Evolutionary conservation across 2,797 vertebrate species (phyloP), one percentile per base, ranked within the genome.

Genomic region (Pangasius macronema): DNA sequence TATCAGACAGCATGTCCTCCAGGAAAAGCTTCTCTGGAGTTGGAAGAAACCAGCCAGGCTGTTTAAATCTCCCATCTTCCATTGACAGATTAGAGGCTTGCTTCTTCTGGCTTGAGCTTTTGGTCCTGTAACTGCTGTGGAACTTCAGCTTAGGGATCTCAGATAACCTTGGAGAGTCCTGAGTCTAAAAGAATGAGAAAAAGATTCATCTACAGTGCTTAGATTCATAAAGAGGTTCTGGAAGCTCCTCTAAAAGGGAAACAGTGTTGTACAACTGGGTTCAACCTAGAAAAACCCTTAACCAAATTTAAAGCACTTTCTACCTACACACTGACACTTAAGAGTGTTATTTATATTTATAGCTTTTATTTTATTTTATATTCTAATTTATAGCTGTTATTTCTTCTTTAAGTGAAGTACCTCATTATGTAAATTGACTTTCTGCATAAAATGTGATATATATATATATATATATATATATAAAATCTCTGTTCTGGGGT

Each of bases 1-100:
- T 82, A 65, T 65, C 14, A 79, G 51, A 79, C 51, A 79, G 51
- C 76, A 79, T 79, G 51, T 61, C 53, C 22, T 81, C 8, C 9
- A 55, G 51, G 51, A 80, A 39, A 80, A 6, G 75, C 77, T 59
- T 14, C 33, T 57, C 39, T 30, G 27, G 3, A 20, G 14, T 3
- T 65, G 13, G 80, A n/a, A 65, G 27, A 65, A 82, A 65, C 13
- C 57, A 9, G 13, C 11, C 36, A 61, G 13, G 8, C 1, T 68
- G 3, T 57, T 55, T 33, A 36, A 76, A 22, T 79, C 30, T 51
- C 46, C 42, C 63, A n/a, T 1, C 84, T 76, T 84, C 61, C 9
- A 63, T 63, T 22, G 73, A 73, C 27, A 20, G 86, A 86, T 39
- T 39, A 7, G 42, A 24, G 13, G 61, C 36, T 77, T 57, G 65